These are phyloP conservation scores for Mustelus asterias DNA, from an alignment of 2,113 vertebrate genomes.

Conservation along the genomic window DNA sequence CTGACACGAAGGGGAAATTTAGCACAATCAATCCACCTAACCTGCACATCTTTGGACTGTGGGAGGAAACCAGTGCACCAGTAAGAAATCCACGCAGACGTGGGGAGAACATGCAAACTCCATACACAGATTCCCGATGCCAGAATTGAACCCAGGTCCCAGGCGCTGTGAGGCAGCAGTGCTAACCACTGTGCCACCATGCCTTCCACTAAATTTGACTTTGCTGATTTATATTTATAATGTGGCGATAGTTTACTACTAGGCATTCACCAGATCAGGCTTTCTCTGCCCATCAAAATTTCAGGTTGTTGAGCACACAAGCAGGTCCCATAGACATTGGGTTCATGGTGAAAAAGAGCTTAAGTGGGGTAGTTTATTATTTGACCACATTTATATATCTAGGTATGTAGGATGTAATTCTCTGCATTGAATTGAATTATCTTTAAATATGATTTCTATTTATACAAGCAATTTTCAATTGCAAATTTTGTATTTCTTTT, in stretches of 20 bases:
- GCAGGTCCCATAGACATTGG: neutral
- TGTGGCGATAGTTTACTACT: neutral
- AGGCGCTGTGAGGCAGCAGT: too few relatives aligned
- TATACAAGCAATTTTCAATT: neutral
- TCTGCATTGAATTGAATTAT: neutral
- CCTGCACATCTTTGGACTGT: too few relatives aligned
- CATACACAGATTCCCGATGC: too few relatives aligned
- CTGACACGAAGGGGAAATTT: too few relatives aligned
- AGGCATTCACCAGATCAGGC: neutral
- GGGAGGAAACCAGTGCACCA: too few relatives aligned
- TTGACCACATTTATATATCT: neutral
- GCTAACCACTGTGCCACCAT: too few relatives aligned
- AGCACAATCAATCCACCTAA: too few relatives aligned
- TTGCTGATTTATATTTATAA: neutral
- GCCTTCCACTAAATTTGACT: neutral
- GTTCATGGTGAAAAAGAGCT: neutral
- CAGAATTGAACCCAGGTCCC: too few relatives aligned
- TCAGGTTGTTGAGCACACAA: neutral
- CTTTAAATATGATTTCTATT: neutral
- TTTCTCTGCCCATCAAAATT: neutral
- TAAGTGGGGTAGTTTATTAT: neutral
- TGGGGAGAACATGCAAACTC: too few relatives aligned
- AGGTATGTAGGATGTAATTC: neutral
- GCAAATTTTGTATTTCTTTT: neutral
- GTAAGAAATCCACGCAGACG: too few relatives aligned